Evolutionary conservation across 2,888 invertebrate genomes (phyloP).

Genomic region (Phaonia tiefii): DNA sequence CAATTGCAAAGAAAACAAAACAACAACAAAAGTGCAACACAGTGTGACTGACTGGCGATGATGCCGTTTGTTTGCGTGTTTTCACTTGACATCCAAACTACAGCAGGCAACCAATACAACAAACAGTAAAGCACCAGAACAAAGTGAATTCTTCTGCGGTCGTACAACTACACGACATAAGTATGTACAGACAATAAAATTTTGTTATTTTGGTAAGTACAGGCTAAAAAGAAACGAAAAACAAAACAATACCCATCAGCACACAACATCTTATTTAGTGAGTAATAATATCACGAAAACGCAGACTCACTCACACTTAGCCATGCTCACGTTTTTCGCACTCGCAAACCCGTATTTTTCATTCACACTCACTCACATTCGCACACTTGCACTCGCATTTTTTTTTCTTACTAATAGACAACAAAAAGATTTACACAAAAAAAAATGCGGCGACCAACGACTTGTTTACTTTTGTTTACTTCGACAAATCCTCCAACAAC

Average conservation of each 20-base stretch:
- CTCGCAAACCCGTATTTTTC: too few species aligned
- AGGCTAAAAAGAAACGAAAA: constrained; percentile 29
- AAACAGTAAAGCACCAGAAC: constrained; percentile 18
- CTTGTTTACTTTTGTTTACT: constrained; percentile 63
- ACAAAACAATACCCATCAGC: constrained; percentile 19
- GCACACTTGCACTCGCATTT: constrained; percentile 16
- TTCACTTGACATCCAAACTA: constrained; percentile 39
- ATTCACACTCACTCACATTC: constrained; percentile 9
- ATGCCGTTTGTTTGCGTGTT: constrained; percentile 24
- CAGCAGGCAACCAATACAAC: constrained; percentile 33
- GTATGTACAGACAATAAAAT: background rate
- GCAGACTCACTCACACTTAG: background rate
- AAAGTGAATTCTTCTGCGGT: constrained; percentile 15
- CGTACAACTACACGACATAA: background rate
- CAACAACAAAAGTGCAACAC: constrained; percentile 8
- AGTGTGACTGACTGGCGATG: constrained; percentile 32
- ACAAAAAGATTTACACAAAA: constrained; percentile 35
- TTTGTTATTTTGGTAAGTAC: constrained; percentile 39
- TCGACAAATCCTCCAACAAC: constrained; percentile 27
- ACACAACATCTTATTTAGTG: constrained; percentile 26
- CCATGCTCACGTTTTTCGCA: background rate
- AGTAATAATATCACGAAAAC: constrained; percentile 21
- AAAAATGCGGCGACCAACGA: constrained; percentile 29
- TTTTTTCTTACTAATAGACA: constrained; percentile 18
- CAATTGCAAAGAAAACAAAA: constrained; percentile 6